Conservation (phyloP, 2,113 vertebrate genomes). For the Spilogale gracilis region DNA sequence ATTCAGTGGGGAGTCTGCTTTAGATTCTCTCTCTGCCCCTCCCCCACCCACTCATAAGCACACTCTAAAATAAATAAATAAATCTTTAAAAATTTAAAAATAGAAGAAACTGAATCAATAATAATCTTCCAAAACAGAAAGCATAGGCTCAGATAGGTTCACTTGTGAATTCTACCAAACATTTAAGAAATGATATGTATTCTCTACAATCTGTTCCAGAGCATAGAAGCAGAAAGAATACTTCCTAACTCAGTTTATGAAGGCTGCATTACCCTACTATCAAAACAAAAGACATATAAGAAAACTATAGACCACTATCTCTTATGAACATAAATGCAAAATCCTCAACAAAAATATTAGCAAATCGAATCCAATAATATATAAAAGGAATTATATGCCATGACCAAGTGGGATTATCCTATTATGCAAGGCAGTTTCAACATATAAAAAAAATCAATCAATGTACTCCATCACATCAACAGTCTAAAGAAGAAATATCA, state of each 20-base stretch:
- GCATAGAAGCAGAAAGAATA: background rate
- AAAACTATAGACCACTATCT: background rate
- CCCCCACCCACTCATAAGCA: too few species aligned
- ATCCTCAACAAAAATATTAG: constrained; percentile 29
- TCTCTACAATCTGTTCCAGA: background rate
- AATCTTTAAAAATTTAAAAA: background rate
- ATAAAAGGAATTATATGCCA: background rate
- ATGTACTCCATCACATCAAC: background rate
- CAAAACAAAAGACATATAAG: background rate
- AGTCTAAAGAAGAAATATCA: constrained; percentile 11
- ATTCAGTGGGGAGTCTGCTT: too few species aligned
- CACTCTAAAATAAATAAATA: too few species aligned
- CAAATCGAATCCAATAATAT: background rate
- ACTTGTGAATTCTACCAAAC: background rate
- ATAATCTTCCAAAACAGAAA: background rate
- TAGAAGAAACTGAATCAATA: background rate
- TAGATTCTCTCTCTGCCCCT: too few species aligned
- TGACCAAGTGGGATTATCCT: background rate
- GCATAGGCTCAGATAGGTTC: background rate
- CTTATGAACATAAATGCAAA: background rate
- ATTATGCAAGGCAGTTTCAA: background rate
- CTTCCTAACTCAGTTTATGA: background rate
- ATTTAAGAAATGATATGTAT: background rate
- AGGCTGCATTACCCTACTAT: background rate
- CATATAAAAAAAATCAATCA: constrained; percentile 8